phyloP scores from a whole-genome alignment of 2,113 vertebrate genomes.

The Phalacrocorax aristotelis region DNA sequence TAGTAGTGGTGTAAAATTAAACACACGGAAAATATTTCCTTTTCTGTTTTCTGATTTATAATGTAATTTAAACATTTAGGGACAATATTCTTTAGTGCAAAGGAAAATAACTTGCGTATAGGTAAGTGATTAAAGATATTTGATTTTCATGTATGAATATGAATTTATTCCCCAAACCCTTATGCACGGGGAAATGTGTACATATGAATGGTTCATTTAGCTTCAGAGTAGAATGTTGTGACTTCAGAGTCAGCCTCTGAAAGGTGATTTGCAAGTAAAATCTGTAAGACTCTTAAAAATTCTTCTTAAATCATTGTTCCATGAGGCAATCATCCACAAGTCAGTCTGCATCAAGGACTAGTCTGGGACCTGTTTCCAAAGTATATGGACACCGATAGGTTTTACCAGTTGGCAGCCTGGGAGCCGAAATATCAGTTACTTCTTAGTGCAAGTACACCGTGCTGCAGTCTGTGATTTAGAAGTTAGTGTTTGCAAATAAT shows the following conservation, averaged over 20 bases:
- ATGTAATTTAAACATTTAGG: neutral
- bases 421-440: neutral
- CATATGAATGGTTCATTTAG: neutral
- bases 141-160: neutral
- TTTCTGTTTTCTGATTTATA: constrained; percentile 12
- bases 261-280: neutral
- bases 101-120: neutral
- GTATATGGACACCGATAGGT: neutral
- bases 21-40: constrained; percentile 18
- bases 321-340: neutral
- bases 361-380: constrained; percentile 18
- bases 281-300: neutral
- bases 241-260: neutral
- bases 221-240: neutral
- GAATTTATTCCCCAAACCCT: neutral
- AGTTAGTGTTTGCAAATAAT: neutral
- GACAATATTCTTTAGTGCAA: neutral
- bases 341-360: neutral
- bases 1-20: constrained; percentile 8
- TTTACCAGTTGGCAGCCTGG: constrained; percentile 43
- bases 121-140: neutral
- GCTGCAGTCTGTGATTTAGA: neutral
- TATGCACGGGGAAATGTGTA: neutral
- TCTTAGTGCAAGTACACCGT: neutral
- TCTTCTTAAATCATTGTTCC: neutral